Evolutionary conservation across 1,140 invertebrate species (phyloP), one percentile per base, ranked within the genome.

Genomic region (Parapsyche elsis): DNA sequence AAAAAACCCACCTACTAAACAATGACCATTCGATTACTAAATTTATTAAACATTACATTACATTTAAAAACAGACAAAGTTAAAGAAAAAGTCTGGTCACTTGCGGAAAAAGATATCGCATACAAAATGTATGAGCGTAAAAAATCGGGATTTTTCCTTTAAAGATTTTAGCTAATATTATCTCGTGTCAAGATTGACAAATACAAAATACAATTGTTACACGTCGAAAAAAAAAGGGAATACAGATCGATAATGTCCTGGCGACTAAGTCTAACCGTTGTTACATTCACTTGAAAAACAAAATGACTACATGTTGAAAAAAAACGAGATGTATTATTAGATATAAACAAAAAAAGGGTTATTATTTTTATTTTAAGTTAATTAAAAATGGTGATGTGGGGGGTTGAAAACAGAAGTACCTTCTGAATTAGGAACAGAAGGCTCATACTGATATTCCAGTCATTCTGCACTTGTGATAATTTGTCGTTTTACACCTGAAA

Each of bases 381-480:
- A 59, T 59, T n/a, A 2, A 57, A 75, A 24, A n/a, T 44, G n/a
- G 10, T 77, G 57, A 38, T 5, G 23, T 44, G 57, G 9, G 61
- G n/a, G 30, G 44, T 38, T 45, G 75, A 19, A 77, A 64, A 77
- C 57, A 24, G 75, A 77, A 64, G 75, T 77, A 77, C 75, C 75
- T 77, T 77, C 75, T 30, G 75, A 57, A 30, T 30, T 10, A 5
- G 73, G 49, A 45, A 73, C 73, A 59, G 73, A 75, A 75, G 73
- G 73, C 21, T 16, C 64, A 67, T 26, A 24, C 64, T 26, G 64
- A 67, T 4, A 38, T 4, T 38, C 30, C 30, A 38, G 30, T 38
- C 30, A 38, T 4, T 38, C 30, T 38, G 30, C 30, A 38, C 30
- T 38, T 38, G 30, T 38, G 30, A 38, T 38, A 38, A 38, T 38